A percentile compares a stretch with the other conserved stretches of the same genome.
Evolutionary conservation across 2,797 vertebrate genomes (phyloP).

Genomic region (Gorsachius magnificus): DNA sequence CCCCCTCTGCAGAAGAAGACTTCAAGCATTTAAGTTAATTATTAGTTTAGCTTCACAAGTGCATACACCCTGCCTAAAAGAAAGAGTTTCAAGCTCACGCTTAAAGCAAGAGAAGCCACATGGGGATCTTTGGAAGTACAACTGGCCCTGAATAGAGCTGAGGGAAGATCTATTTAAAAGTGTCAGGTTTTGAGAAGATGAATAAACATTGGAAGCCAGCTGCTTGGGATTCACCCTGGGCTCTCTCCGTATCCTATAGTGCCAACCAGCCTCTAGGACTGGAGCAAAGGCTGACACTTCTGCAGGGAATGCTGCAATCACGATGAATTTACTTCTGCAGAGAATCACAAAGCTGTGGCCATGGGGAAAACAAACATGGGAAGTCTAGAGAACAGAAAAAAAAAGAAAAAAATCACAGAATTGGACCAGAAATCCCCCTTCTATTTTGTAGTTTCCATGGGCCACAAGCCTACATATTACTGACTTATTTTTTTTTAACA

Average conservation of each 20-base stretch:
- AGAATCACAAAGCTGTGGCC: background rate
- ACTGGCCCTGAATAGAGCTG: background rate
- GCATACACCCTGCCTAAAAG: background rate
- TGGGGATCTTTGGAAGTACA: background rate
- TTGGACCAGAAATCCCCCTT: background rate
- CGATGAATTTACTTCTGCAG: background rate
- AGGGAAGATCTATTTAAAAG: background rate
- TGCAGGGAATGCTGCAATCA: background rate
- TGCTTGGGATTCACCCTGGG: background rate
- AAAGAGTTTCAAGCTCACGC: background rate
- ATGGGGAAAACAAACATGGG: background rate
- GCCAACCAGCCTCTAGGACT: background rate
- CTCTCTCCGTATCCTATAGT: background rate
- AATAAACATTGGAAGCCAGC: background rate
- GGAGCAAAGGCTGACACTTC: fast-evolving
- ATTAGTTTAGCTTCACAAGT: background rate
- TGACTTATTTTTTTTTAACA: background rate
- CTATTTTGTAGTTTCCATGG: background rate
- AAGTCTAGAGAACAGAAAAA: background rate
- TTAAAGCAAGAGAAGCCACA: background rate
- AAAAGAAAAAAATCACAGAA: background rate
- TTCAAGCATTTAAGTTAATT: background rate
- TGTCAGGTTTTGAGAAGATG: background rate
- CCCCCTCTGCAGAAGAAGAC: background rate
- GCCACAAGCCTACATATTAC: background rate